Percentiles rank a stretch among this genome's conserved stretches.
Evolutionary conservation across 2,113 vertebrate species (phyloP).

Genomic region (human (Homo sapiens)): GRCh38 chr14:81420001-81420500

Average conservation of each 20-base stretch:
- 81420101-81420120: neutral
- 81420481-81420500: neutral
- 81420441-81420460: neutral
- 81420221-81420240: neutral
- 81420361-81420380: neutral
- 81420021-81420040: neutral
- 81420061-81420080: neutral
- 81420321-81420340: neutral
- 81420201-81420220: neutral
- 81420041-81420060: neutral
- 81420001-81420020: neutral
- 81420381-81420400: neutral
- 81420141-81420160: neutral
- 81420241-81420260: neutral
- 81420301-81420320: neutral
- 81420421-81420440: neutral
- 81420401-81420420: neutral
- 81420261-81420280: neutral
- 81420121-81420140: neutral
- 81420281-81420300: rapidly evolving
- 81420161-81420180: neutral
- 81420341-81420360: neutral
- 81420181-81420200: neutral
- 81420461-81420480: neutral
- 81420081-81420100: neutral